Evolutionary conservation across 2,888 invertebrate species (phyloP).

Genomic region (Andricus curvator): DNA sequence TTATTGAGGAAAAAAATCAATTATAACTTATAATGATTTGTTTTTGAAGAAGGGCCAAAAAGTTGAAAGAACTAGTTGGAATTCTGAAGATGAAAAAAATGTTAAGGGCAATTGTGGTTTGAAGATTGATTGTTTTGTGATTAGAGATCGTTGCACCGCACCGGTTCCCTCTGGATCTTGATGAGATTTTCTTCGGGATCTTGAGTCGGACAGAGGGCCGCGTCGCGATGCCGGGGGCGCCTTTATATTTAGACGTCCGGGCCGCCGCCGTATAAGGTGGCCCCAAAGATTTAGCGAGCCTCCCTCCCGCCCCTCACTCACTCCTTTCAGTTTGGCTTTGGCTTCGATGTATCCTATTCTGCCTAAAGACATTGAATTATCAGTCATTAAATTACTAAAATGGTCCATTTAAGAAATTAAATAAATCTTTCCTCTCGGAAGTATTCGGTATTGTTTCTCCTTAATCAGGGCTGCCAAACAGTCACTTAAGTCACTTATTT

Average conservation of each 20-base stretch:
- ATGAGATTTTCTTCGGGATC: slow-evolving; percentile 28
- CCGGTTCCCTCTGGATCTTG: background rate
- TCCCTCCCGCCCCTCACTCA: slow-evolving; percentile 46
- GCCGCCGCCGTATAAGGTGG: slow-evolving; percentile 77
- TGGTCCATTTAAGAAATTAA: background rate
- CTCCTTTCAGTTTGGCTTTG: slow-evolving; percentile 23
- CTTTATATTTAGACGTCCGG: slow-evolving; percentile 78
- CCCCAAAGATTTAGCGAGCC: slow-evolving; percentile 63
- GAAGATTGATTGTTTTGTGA: background rate
- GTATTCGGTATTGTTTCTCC: background rate
- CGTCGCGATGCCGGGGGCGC: slow-evolving; percentile 69
- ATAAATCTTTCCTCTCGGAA: background rate
- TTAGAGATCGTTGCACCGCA: slow-evolving; percentile 36
- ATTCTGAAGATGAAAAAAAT: background rate
- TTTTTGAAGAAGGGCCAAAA: background rate
- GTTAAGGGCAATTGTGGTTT: background rate
- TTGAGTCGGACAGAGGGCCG: slow-evolving; percentile 11
- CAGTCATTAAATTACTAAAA: background rate
- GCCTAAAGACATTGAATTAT: slow-evolving; percentile 8
- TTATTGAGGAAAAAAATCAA: background rate
- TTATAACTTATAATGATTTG: background rate
- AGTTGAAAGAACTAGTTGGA: background rate
- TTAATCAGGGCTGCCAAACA: too few species aligned
- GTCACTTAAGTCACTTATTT: too few species aligned
- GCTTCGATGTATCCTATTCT: slow-evolving; percentile 31